A percentile compares a stretch with the other conserved stretches of the same genome.
Conservation (phyloP, 2,113 vertebrate genomes). For the Notothenia coriiceps region DNA sequence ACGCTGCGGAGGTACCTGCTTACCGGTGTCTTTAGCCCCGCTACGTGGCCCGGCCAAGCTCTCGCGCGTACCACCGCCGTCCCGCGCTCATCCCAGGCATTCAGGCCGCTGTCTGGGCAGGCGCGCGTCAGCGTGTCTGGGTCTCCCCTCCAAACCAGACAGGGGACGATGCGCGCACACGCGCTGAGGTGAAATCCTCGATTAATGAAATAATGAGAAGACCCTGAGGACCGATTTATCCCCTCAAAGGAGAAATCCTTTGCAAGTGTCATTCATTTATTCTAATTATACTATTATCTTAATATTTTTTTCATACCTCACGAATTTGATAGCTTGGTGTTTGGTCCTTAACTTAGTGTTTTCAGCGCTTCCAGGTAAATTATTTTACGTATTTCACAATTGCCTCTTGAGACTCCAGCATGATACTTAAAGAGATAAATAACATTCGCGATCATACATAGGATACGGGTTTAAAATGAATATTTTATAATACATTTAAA, state of each 20-base stretch:
- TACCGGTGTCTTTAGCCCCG: slow-evolving; percentile 66
- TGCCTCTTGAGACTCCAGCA: neutral
- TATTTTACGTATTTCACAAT: neutral
- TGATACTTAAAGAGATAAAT: too few species aligned
- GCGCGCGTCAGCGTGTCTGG: slow-evolving; percentile 74
- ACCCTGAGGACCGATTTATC: slow-evolving; percentile 10
- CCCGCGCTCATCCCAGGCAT: slow-evolving; percentile 76
- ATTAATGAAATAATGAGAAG: slow-evolving; percentile 52
- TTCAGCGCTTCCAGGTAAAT: neutral
- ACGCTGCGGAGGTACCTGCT: slow-evolving; percentile 51
- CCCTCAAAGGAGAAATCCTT: slow-evolving; percentile 3
- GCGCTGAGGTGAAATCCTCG: slow-evolving; percentile 9
- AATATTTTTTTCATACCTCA: neutral
- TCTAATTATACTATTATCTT: neutral
- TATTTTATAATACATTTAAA: too few species aligned
- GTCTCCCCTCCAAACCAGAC: slow-evolving; percentile 56
- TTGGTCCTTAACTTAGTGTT: neutral
- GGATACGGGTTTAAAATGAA: too few species aligned
- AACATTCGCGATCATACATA: neutral
- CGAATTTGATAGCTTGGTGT: neutral
- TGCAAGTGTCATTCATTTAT: slow-evolving; percentile 6
- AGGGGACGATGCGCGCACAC: slow-evolving; percentile 67
- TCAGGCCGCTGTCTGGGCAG: slow-evolving; percentile 77
- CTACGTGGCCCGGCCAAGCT: slow-evolving; percentile 84
- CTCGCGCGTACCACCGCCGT: slow-evolving; percentile 73